Evolutionary conservation across 2,888 invertebrate species (phyloP).

Genomic region (Molorchus minor): DNA sequence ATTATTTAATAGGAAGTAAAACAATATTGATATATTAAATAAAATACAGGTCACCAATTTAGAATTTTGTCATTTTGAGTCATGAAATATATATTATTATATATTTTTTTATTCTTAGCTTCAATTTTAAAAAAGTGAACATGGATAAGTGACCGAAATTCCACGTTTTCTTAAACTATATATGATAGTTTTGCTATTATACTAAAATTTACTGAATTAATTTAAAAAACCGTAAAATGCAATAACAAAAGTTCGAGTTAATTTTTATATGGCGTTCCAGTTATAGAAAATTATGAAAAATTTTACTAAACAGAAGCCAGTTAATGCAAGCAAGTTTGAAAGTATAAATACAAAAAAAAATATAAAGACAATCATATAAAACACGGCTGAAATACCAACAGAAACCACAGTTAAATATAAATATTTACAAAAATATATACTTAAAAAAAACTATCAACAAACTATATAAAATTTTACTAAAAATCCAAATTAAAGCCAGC

Average conservation of each 20-base stretch:
- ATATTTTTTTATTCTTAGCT: background rate
- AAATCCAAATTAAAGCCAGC: slow-evolving; percentile 70
- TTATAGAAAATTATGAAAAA: no score
- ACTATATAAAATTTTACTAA: slow-evolving; percentile 43
- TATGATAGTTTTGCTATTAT: no score
- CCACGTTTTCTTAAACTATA: no score
- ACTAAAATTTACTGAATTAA: no score
- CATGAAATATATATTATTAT: slow-evolving; percentile 6
- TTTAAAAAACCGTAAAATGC: no score
- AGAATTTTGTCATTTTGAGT: slow-evolving; percentile 22
- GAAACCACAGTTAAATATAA: slow-evolving; percentile 54
- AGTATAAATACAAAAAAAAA: no score
- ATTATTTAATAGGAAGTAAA: slow-evolving; percentile 5
- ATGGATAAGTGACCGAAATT: slow-evolving; percentile 8
- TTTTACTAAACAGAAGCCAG: no score
- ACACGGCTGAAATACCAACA: slow-evolving; percentile 49
- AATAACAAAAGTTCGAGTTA: no score
- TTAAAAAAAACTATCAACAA: slow-evolving; percentile 50
- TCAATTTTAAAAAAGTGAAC: slow-evolving; percentile 1
- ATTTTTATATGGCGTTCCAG: no score
- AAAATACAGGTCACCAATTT: slow-evolving; percentile 22
- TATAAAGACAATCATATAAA: no score
- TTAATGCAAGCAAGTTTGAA: no score
- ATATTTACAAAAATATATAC: slow-evolving; percentile 58
- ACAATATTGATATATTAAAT: slow-evolving; percentile 12